These are phyloP conservation scores for Umimayanthus kanabou DNA, from an alignment of 92 coral and sea anemone species.

Conservation along the genomic window DNA sequence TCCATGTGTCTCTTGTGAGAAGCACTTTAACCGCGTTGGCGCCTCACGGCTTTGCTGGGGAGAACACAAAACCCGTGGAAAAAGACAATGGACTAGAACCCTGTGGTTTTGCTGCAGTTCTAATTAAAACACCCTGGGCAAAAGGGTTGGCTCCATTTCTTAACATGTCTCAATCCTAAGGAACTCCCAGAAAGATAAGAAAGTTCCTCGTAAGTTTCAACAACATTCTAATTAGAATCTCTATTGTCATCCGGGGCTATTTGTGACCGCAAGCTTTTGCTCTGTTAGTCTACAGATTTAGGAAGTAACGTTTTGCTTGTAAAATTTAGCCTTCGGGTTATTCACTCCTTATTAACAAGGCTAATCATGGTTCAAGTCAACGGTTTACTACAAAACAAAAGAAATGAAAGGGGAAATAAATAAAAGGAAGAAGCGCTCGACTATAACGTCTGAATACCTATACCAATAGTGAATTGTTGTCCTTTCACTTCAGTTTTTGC, in stretches of 20 bases:
- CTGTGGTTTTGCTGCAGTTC: slow-evolving; percentile 36
- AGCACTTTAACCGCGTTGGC: neutral
- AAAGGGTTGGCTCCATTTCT: neutral
- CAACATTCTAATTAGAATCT: neutral
- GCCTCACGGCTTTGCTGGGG: slow-evolving; percentile 19
- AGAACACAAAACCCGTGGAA: slow-evolving; percentile 28
- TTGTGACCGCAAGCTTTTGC: neutral
- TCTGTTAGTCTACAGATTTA: neutral
- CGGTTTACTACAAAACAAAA: neutral
- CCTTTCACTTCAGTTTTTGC: too few relatives aligned
- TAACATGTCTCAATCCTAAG: neutral
- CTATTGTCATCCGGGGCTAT: neutral
- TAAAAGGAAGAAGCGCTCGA: too few relatives aligned
- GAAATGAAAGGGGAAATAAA: neutral
- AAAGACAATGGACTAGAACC: slow-evolving; percentile 7
- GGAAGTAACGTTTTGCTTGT: neutral
- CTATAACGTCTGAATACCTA: too few relatives aligned
- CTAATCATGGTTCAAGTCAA: neutral
- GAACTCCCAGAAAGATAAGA: neutral
- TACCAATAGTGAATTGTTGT: too few relatives aligned
- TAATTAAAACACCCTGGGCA: slow-evolving; percentile 16
- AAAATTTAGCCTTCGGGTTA: too few relatives aligned
- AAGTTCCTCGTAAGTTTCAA: neutral
- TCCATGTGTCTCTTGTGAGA: slow-evolving; percentile 17
- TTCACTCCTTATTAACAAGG: neutral